These are phyloP conservation scores for Drosophila dunni DNA, from an alignment of 1,140 invertebrate species.

Conservation along the genomic window DNA sequence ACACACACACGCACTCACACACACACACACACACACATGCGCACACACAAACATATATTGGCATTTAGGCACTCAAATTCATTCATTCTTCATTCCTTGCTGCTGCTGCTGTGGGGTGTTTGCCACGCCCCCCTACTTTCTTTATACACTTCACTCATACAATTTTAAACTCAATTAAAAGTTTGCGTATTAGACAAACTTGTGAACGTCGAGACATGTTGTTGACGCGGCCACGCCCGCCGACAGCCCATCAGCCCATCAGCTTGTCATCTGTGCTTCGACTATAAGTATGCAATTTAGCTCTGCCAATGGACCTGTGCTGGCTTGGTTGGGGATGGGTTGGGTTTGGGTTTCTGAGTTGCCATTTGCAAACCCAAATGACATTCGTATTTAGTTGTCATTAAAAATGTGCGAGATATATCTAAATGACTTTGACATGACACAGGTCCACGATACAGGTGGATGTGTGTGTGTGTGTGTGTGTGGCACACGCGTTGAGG, in stretches of 20 bases:
- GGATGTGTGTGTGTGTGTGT: constrained; percentile 6
- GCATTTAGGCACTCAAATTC: constrained; percentile 50
- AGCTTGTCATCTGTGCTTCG: constrained; percentile 5
- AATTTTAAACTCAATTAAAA: constrained; percentile 83
- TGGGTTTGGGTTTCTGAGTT: neutral
- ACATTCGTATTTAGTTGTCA: constrained; percentile 74
- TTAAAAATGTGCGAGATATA: constrained; percentile 70
- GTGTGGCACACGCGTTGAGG: constrained; percentile 18
- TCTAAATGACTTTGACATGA: constrained; percentile 57
- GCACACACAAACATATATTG: constrained; percentile 31
- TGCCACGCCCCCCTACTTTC: constrained; percentile 34
- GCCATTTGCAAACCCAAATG: constrained; percentile 53
- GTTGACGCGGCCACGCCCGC: constrained; percentile 29
- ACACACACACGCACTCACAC: constrained; percentile 10
- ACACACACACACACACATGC: constrained; percentile 18
- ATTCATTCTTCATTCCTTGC: constrained; percentile 53
- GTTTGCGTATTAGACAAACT: constrained; percentile 78
- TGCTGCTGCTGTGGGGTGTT: neutral
- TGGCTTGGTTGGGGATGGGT: neutral
- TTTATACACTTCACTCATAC: constrained; percentile 61
- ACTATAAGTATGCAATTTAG: constrained; percentile 50
- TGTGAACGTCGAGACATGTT: constrained; percentile 48
- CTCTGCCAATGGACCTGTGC: constrained; percentile 4
- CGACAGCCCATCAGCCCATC: neutral
- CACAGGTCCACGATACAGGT: neutral